These are phyloP conservation scores for Cranoglanis bouderius DNA, from an alignment of 2,113 vertebrate genomes.

Conservation along the genomic window DNA sequence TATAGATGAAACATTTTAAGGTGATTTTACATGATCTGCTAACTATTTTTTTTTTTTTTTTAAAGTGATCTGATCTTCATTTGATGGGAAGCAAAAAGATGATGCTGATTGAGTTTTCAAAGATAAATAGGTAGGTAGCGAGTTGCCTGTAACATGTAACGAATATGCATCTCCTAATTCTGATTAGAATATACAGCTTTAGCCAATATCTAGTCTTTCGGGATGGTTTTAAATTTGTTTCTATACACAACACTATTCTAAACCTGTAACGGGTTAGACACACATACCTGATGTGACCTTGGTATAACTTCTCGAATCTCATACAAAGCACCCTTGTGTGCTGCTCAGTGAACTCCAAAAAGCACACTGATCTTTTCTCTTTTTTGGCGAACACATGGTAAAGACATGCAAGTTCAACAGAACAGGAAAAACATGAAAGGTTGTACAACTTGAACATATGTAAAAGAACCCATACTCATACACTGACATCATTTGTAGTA, in stretches of 20 bases:
- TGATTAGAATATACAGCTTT: background rate
- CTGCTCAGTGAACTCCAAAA: background rate
- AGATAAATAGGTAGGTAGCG: background rate
- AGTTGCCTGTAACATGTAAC: background rate
- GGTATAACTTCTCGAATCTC: constrained; percentile 7
- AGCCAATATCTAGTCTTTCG: background rate
- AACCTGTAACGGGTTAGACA: background rate
- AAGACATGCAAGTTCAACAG: background rate
- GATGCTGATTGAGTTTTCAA: background rate
- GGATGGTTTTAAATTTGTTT: background rate
- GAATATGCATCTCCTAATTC: too few relatives aligned
- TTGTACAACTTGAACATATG: background rate
- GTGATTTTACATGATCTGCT: background rate
- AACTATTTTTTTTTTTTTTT: too few relatives aligned
- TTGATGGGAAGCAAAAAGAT: background rate
- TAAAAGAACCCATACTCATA: background rate
- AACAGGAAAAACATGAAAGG: background rate
- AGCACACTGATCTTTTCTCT: background rate
- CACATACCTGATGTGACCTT: constrained; percentile 3
- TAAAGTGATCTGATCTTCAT: background rate
- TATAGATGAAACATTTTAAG: too few relatives aligned
- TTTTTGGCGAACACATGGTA: background rate
- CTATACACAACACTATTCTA: background rate
- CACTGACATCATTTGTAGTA: background rate
- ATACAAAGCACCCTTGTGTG: constrained; percentile 5